A percentile compares a stretch with the other conserved stretches of the same genome.
Conservation (phyloP, 2,113 vertebrate genomes). For the Pachyramphus minor region DNA sequence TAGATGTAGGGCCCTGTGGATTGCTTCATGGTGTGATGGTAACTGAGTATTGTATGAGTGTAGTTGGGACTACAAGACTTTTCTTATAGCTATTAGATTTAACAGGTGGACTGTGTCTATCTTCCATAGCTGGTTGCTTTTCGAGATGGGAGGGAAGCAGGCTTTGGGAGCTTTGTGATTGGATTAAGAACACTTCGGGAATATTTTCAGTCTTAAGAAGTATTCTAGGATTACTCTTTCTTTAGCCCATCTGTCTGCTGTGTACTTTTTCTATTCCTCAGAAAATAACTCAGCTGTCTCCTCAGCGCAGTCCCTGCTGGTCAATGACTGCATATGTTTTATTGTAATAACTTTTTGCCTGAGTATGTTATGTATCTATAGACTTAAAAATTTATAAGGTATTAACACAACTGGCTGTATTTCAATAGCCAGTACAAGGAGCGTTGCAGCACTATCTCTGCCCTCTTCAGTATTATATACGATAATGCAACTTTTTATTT, state of each 20-base stretch:
- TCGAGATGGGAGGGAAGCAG: not conserved
- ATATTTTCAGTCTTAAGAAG: conserved; percentile 27
- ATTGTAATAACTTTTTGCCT: not conserved
- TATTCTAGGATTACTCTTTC: conserved; percentile 45
- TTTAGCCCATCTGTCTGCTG: conserved; percentile 31
- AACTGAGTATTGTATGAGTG: not conserved
- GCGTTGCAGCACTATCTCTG: not conserved
- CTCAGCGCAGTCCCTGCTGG: not conserved
- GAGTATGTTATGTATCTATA: not conserved
- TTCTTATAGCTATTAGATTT: not conserved
- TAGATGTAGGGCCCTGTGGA: not conserved
- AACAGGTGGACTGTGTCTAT: conserved; percentile 51
- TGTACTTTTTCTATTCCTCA: not conserved
- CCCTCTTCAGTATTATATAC: not conserved
- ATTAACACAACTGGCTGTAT: not conserved
- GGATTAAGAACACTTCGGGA: conserved; percentile 45
- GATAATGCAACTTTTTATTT: not conserved
- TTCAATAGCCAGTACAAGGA: not conserved
- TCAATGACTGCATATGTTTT: not conserved
- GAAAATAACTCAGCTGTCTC: conserved; percentile 16
- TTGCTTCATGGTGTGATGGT: not conserved
- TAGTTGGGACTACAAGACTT: not conserved
- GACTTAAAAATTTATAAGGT: not conserved
- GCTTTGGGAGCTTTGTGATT: not conserved
- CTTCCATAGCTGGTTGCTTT: not conserved